phyloP scores from a whole-genome alignment of 2,113 vertebrate species.

The Hystrix cristata region DNA sequence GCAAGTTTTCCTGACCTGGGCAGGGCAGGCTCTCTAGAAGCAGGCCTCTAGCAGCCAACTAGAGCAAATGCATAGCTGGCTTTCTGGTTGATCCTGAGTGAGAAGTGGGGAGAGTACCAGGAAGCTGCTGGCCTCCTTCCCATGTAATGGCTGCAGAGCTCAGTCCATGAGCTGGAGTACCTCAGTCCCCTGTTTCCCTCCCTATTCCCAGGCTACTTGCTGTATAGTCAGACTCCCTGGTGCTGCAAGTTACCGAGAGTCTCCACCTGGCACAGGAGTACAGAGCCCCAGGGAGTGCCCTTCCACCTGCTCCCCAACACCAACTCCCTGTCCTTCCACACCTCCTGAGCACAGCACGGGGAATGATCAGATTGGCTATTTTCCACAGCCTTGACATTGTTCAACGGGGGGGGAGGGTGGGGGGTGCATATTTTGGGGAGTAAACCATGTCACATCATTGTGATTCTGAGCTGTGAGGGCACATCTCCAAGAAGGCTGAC shows the following conservation, averaged over 20 bases:
- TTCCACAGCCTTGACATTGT: not conserved
- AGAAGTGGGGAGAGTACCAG: not conserved
- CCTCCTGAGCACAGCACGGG: not conserved
- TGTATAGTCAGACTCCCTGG: not conserved
- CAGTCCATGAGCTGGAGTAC: not conserved
- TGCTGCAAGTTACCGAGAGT: not conserved
- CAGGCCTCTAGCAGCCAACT: not conserved
- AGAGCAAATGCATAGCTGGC: not conserved
- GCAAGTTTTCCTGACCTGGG: not conserved
- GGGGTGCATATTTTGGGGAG: no score
- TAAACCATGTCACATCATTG: not conserved
- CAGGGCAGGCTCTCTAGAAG: not conserved
- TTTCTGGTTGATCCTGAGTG: not conserved
- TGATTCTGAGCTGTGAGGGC: not conserved
- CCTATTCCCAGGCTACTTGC: not conserved
- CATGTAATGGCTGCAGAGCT: no score
- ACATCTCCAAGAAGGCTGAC: not conserved
- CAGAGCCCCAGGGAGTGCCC: not conserved
- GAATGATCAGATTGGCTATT: no score
- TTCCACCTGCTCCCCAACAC: not conserved
- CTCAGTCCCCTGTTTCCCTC: not conserved
- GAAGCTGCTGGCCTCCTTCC: not conserved
- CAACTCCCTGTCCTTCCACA: not conserved
- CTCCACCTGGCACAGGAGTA: not conserved
- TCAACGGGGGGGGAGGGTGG: not conserved